A percentile compares a stretch with the other conserved stretches of the same genome.
phyloP scores from a whole-genome alignment of 2,888 invertebrate species.

The Xanthia icteritia region DNA sequence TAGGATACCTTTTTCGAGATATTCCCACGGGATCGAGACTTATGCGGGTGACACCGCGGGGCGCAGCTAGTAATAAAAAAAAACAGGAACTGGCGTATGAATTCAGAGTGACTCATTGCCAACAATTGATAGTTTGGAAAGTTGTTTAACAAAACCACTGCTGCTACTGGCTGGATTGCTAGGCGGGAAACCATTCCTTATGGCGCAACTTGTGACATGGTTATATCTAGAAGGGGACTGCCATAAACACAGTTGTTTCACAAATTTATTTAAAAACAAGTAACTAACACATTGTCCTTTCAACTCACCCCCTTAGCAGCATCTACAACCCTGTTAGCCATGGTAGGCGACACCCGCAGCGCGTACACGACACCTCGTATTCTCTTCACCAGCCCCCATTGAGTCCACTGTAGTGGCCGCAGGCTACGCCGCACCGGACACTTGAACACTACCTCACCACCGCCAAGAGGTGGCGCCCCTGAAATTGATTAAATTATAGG shows the following conservation, averaged over 20 bases:
- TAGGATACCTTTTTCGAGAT: too few relatives aligned
- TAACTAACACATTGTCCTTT: not conserved
- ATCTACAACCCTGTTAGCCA: constrained; percentile 98
- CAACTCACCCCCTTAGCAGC: constrained; percentile 94
- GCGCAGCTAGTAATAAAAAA: not conserved
- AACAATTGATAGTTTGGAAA: not conserved
- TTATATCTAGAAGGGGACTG: not conserved
- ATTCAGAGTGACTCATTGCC: not conserved
- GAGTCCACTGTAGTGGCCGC: constrained; percentile 94
- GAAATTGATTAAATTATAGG: not conserved
- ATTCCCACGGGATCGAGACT: too few relatives aligned
- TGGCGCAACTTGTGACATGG: not conserved
- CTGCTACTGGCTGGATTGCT: not conserved
- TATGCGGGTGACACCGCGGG: too few relatives aligned
- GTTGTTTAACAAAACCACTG: not conserved
- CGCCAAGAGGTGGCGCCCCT: constrained; percentile 96
- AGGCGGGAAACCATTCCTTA: not conserved
- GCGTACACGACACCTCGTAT: constrained; percentile 98
- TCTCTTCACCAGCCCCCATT: constrained; percentile 97
- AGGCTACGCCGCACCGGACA: constrained; percentile 96
- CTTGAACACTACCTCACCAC: constrained; percentile 97
- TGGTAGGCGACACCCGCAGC: constrained; percentile 97
- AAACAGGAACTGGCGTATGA: not conserved
- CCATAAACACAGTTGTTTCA: too few relatives aligned
- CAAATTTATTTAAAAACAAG: not conserved